A percentile compares a stretch with the other conserved stretches of the same genome.
Conservation (phyloP, 2,888 invertebrate species). For the Vanessa cardui region DNA sequence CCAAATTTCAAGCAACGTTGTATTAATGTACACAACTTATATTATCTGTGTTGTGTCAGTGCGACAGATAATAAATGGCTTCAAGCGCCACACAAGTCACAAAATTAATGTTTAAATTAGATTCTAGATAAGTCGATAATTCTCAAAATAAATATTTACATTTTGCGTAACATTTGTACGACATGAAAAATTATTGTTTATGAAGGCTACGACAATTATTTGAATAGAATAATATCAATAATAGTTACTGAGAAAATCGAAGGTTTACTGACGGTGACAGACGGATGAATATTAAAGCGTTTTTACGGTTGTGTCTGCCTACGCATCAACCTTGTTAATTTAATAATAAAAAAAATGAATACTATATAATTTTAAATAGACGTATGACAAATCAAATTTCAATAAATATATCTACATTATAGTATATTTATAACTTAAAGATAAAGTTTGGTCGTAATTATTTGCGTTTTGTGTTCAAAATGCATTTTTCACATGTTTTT, state of each 20-base stretch:
- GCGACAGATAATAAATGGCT: constrained; percentile 32
- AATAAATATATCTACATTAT: too few relatives aligned
- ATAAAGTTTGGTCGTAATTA: too few relatives aligned
- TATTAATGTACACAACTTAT: constrained; percentile 26
- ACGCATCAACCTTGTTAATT: too few relatives aligned
- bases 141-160: constrained; percentile 30
- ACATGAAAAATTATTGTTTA: constrained; percentile 20
- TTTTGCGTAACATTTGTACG: constrained; percentile 27
- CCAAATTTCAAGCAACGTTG: constrained; percentile 23
- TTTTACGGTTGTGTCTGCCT: too few relatives aligned
- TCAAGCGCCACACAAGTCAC: constrained; percentile 31
- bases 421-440: too few relatives aligned
- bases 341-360: too few relatives aligned
- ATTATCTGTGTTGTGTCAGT: constrained; percentile 29
- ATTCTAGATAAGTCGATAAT: constrained; percentile 33
- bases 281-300: too few relatives aligned
- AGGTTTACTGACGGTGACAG: too few relatives aligned
- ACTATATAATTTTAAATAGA: too few relatives aligned
- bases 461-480: too few relatives aligned
- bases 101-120: constrained; percentile 34
- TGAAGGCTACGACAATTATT: constrained; percentile 4
- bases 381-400: too few relatives aligned
- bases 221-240: neutral
- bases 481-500: too few relatives aligned
- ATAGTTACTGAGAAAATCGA: neutral